Conservation (phyloP, 1,140 invertebrate genomes). For the Aphidius ervi region DNA sequence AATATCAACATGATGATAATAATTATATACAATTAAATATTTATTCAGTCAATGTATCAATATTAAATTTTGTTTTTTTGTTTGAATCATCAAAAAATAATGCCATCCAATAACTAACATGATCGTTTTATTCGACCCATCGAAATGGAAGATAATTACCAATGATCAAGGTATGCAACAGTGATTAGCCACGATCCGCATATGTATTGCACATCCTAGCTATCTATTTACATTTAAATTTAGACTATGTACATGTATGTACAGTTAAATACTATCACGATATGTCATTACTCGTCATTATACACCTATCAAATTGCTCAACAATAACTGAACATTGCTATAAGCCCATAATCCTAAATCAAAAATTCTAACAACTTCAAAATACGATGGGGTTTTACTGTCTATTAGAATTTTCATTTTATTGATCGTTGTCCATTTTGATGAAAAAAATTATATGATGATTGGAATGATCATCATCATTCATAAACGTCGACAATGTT, state of each 20-base stretch:
- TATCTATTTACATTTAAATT: conserved; percentile 44
- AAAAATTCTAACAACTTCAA: too few relatives aligned
- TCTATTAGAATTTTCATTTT: too few relatives aligned
- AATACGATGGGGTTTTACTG: too few relatives aligned
- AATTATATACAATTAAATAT: too few relatives aligned
- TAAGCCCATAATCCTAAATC: conserved; percentile 2
- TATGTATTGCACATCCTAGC: conserved; percentile 38
- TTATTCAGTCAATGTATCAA: not conserved
- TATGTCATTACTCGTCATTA: conserved; percentile 53
- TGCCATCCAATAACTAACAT: conserved; percentile 25
- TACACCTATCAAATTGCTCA: conserved; percentile 50
- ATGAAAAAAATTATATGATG: too few relatives aligned
- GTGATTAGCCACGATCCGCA: conserved; percentile 41
- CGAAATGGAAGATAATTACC: conserved; percentile 42
- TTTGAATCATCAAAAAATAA: too few relatives aligned
- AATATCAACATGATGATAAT: too few relatives aligned
- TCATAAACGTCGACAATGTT: too few relatives aligned
- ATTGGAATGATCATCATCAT: too few relatives aligned
- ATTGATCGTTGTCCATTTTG: too few relatives aligned
- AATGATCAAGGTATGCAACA: conserved; percentile 49
- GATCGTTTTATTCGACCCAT: conserved; percentile 46
- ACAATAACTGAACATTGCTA: conserved; percentile 41
- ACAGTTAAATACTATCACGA: conserved; percentile 29
- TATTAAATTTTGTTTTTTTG: too few relatives aligned
- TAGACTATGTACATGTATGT: not conserved